Base-by-base conservation (phyloP, 2,888 invertebrate species). In the Caenorhabditis macrosperma region DNA sequence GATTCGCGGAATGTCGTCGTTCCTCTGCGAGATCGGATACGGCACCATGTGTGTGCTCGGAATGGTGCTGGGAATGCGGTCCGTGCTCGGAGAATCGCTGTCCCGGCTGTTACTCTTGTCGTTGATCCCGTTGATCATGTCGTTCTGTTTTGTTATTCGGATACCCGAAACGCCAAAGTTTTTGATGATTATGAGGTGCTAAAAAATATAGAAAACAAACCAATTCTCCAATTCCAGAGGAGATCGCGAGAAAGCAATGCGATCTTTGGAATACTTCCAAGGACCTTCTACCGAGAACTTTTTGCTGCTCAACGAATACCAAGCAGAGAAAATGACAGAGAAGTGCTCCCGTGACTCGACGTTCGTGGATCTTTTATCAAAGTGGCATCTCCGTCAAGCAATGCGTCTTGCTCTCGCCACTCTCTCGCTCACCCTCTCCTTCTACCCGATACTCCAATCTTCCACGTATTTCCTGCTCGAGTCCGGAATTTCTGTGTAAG, bases 131-230 rank as follows among this genome's bases (percentile, higher is more conserved):
- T 81, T 85, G 33, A 33, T 82, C 7, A 38, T 82, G 50, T 86
- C 86, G 9, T 52, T 88, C 7, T 24, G 84, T 52, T 85, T 88
- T 63, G 66, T 88, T 9, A 67, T 85, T 41, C 72, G 81, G 66
- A 85, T 88, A 30, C 88, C 88, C 17, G 88, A 88, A 63, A 87
- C 88, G 3, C 88, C 88, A 26, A 88, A 88, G 68, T 88, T 77
- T 66, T 61, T 87, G 48, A 81, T 88, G 82, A 87, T 88, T 57
- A 84, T 82, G 69, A 84, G 63, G 87, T 69, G n/a, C 3, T n/a
- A 44, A 1, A 22, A 1, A 22, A 33, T 54, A 22, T 54, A 52
- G 12, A 60, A 15, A 72, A 59, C 26, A 17, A 6, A 20, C 33
- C 12, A 20, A 10, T 20, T 33, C 10, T 35, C 1, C 15, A 3